Base-by-base conservation (phyloP, 1,140 invertebrate genomes). In the Drosophila fuyamai region DNA sequence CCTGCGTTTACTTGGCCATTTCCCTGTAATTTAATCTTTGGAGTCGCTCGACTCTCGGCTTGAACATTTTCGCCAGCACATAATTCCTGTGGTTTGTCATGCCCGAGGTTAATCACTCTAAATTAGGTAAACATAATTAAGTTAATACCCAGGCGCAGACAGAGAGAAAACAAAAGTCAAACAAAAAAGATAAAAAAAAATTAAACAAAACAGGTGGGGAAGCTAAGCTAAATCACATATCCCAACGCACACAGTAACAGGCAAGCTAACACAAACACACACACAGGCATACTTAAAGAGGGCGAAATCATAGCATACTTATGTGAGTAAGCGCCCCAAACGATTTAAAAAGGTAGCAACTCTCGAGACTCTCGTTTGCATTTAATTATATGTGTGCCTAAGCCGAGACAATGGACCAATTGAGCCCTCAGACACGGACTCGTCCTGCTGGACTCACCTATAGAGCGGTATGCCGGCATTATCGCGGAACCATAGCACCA, bases 401-500 rank as follows among this genome's bases (percentile, higher is more conserved):
- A 75, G 67, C 56, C 76, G 59, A 66, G 76, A 84, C 81, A 80
- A 79, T 83, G 58, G 47, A 38, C 73, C 54, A 59, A 81, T 60
- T 73, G 67, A 47, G 79, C 12, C 48, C 14, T 32, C 60, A 73
- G 40, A 63, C 46, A 23, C 8, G 35, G 54, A 60, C 29, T 16
- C 29, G 29, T 7, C 41, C 35, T 43, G 14, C 9, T 12, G 18
- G 27, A 46, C 94, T 94, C 93, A 97, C 97, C 96, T 97, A 94
- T 97, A 97, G 43, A 97, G 93, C 10, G 97, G 97, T 72, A 96
- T 96, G 55, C 96, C 97, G 40, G 95, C 96, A 76, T 97, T 96
- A 90, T 97, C 96, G 86, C 96, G 95, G 93, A 97, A 97, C 97
- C 97, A 98, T 89, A 98, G 95, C 35, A 97, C 96, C 95, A 97